These are phyloP conservation scores for Pseudochirops corinnae DNA, from an alignment of 2,797 vertebrate genomes.

Conservation along the genomic window DNA sequence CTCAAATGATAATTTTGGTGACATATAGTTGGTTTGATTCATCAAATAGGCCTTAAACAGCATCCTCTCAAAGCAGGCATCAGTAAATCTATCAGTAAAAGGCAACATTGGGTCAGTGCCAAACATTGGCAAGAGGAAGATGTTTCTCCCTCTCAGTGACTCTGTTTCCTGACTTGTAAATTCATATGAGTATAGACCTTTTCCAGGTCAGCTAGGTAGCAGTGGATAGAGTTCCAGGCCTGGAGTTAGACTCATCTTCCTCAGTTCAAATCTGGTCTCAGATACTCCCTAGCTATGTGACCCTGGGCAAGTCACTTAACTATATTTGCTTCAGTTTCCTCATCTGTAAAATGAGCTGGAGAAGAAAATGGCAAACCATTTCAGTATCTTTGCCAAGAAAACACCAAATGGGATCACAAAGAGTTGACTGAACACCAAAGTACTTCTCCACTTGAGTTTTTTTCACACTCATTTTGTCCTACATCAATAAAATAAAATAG, in stretches of 20 bases:
- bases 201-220: neutral
- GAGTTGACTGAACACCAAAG: neutral
- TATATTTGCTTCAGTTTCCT: neutral
- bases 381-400: neutral
- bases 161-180: neutral
- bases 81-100: neutral
- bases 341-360: slow-evolving; percentile 1
- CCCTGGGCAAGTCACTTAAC: slow-evolving; percentile 20
- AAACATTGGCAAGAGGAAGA: neutral
- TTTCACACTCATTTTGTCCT: slow-evolving; percentile 48
- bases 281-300: slow-evolving; percentile 10
- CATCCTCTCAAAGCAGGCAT: neutral
- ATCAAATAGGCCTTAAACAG: neutral
- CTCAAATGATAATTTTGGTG: neutral
- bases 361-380: neutral
- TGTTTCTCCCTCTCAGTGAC: slow-evolving; percentile 1
- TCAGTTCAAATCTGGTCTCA: neutral
- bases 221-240: neutral
- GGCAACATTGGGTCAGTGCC: neutral
- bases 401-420: neutral
- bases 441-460: slow-evolving; percentile 11
- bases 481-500: slow-evolving; percentile 22
- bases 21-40: neutral
- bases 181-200: neutral
- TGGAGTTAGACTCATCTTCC: neutral